Evolutionary conservation across 2,113 vertebrate species (phyloP).

Genomic region (Arizona elegans): DNA sequence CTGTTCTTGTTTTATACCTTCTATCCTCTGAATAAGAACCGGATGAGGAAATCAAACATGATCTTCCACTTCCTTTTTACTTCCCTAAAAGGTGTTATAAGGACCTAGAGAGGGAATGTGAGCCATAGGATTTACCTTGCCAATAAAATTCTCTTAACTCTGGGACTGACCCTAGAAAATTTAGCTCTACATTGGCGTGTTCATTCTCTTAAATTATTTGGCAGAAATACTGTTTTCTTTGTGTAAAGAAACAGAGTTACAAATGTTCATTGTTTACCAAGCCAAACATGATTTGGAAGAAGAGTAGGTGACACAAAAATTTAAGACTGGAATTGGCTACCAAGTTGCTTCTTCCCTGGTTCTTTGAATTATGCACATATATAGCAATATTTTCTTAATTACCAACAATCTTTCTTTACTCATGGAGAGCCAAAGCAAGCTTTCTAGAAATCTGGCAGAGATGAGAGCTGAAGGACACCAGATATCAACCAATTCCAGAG

Average conservation of each 20-base stretch:
- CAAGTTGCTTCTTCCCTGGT: too few relatives aligned
- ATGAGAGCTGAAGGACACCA: background rate
- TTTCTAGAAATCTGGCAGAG: background rate
- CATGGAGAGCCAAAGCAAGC: background rate
- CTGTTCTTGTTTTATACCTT: background rate
- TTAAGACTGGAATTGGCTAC: background rate
- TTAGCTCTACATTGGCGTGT: background rate
- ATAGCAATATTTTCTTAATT: background rate
- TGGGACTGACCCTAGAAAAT: background rate
- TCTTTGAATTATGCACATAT: background rate
- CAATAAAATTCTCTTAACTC: background rate
- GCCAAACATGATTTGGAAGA: background rate
- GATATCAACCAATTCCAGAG: background rate
- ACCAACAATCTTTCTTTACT: background rate
- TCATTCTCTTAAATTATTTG: conserved; percentile 5
- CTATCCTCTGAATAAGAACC: background rate
- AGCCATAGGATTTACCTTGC: background rate
- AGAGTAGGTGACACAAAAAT: background rate
- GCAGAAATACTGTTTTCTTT: conserved; percentile 19
- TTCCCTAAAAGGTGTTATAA: background rate
- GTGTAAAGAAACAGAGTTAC: conserved; percentile 7
- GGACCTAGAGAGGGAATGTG: background rate
- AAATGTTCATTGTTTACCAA: conserved; percentile 4
- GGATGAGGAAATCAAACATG: background rate
- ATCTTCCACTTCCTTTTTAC: background rate